Base-by-base conservation (phyloP, 2,888 invertebrate species). In the Rhodophaea formosa region DNA sequence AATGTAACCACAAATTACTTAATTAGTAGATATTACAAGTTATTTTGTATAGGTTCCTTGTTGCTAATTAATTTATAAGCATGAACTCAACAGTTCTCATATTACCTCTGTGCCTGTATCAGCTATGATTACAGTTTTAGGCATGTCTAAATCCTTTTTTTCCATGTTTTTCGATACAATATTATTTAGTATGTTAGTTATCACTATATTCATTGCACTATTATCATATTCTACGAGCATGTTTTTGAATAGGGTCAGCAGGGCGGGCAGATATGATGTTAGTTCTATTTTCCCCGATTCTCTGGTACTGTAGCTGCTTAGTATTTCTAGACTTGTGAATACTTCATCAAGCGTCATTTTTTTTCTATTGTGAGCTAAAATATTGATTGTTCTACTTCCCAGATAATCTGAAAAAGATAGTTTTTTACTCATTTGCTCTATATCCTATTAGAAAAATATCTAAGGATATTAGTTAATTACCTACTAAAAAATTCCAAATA, bases 301-400 rank as follows among this genome's bases (percentile, higher is more conserved):
- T 8, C 65, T 63, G 17, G 62, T 72, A 59, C 84, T 84, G 53
- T 79, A 66, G 58, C 72, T 80, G n/a, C 74, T 60, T 35, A 89
- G 63, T 42, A 86, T 66, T 44, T 86, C 80, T 66, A 89, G 74
- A 71, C 86, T 76, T 56, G 68, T 70, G 44, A 80, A 71, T 55
- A 88, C 65, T 77, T 89, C 88, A 10, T 80, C 72, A 58, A 80
- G 67, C 16, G 85, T 84, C 85, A 89, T 85, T 57, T 79, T 72
- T n/a, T 75, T 65, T n/a, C 80, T 75, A 59, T 75, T 78, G 51
- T 81, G 66, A 35, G 72, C 60, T 29, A 89, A 69, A 54, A 77
- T 68, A 53, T 75, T 73, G 35, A 85, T 59, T 10, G 77, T 82
- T 70, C 77, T 81, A 52, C 61, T 74, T 39, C 77, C 82, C 53